Evolutionary conservation across 2,797 vertebrate genomes (phyloP).

Genomic region (Euphonia xanthogaster): DNA sequence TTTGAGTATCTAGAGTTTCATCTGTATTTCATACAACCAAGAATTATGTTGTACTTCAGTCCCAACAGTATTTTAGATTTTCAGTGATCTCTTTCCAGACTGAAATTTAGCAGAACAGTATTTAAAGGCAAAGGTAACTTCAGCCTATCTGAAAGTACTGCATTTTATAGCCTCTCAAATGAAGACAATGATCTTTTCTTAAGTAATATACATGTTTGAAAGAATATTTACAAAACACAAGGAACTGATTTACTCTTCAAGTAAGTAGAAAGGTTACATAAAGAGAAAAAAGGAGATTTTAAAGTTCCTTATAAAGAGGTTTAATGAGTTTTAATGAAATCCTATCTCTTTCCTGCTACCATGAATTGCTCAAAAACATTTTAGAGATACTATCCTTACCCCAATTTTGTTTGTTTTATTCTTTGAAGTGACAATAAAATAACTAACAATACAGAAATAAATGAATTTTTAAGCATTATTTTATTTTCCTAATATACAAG

Average conservation of each 20-base stretch:
- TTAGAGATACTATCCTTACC: not conserved
- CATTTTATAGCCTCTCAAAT: not conserved
- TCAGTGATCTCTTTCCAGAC: not conserved
- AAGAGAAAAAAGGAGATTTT: not conserved
- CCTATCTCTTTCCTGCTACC: rapidly evolving
- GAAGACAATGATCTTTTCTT: not conserved
- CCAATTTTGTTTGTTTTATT: not conserved
- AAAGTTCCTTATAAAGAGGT: not conserved
- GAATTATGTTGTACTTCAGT: not conserved
- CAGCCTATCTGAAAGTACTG: not conserved
- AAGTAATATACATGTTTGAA: not conserved
- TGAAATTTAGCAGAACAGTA: not conserved
- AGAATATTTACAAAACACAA: not conserved
- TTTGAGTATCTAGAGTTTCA: not conserved
- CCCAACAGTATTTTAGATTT: not conserved
- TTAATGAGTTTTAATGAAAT: not conserved
- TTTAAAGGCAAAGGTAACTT: not conserved
- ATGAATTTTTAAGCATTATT: not conserved
- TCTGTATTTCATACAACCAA: not conserved
- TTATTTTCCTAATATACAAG: not conserved
- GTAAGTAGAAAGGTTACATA: not conserved
- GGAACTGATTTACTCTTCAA: not conserved
- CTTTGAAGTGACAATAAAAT: not conserved
- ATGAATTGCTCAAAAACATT: not conserved
- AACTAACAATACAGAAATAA: not conserved